phyloP scores from a whole-genome alignment of 2,797 vertebrate genomes.

The Pangasius sanitwongsei region DNA sequence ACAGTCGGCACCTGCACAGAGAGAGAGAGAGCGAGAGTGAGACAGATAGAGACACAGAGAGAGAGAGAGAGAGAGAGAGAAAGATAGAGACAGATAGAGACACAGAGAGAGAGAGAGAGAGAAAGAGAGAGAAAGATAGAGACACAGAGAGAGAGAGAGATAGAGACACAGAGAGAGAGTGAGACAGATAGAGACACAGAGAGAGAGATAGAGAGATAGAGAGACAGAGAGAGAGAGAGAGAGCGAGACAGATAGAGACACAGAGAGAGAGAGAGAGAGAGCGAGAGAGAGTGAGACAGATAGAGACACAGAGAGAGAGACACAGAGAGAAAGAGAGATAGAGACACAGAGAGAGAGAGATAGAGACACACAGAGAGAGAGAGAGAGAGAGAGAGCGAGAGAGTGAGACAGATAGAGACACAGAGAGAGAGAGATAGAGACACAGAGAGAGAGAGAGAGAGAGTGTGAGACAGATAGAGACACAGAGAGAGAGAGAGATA shows the following conservation, averaged over 20 bases:
- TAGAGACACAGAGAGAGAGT: neutral
- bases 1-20: conserved; percentile 74
- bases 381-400: neutral
- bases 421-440: neutral
- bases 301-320: neutral
- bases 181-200: neutral
- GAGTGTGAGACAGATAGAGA: neutral
- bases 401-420: neutral
- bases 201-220: neutral
- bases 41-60: neutral
- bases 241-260: neutral
- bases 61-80: neutral
- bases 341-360: too few species aligned
- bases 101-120: neutral
- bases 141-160: too few species aligned
- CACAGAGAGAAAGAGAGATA: too few species aligned
- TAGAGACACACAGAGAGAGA: neutral
- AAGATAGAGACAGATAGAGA: neutral
- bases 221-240: neutral
- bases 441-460: neutral
- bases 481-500: too few species aligned
- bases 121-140: neutral
- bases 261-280: neutral
- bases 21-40: neutral
- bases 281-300: neutral